Evolutionary conservation across 1,140 invertebrate species (phyloP).

Genomic region (Caenorhabditis remanei): DNA sequence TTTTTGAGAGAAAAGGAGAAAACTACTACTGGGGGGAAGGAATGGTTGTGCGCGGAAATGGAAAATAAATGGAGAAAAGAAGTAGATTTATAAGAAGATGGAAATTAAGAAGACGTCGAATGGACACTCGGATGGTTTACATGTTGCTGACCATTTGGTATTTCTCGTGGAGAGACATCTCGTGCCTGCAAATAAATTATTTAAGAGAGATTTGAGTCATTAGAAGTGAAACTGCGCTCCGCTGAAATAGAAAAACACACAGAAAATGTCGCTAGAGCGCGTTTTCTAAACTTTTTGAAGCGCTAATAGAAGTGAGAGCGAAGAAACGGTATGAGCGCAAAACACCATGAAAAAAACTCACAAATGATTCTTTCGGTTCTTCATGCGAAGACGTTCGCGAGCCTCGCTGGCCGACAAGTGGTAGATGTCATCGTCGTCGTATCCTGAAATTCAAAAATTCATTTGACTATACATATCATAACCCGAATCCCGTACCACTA

Average conservation of each 20-base stretch:
- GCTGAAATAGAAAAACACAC: neutral
- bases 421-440: conserved; percentile 70
- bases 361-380: conserved; percentile 68
- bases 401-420: conserved; percentile 75
- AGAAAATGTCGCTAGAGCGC: too few relatives aligned
- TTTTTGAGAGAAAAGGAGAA: neutral
- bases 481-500: neutral
- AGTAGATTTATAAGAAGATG: neutral
- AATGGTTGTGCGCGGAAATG: conserved; percentile 40
- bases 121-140: conserved; percentile 33
- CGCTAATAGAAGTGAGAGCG: too few relatives aligned
- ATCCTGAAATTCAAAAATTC: neutral
- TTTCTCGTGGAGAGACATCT: conserved; percentile 72
- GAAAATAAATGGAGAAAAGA: conserved; percentile 18
- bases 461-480: too few relatives aligned
- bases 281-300: too few relatives aligned
- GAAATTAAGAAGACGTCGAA: neutral
- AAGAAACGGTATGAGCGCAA: too few relatives aligned
- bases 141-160: conserved; percentile 69
- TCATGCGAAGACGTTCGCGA: conserved; percentile 64
- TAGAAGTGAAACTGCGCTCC: too few relatives aligned
- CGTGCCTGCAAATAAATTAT: conserved; percentile 43
- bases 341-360: conserved; percentile 3
- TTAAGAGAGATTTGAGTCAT: neutral
- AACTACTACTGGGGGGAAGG: neutral